Evolutionary conservation across 2,797 vertebrate genomes (phyloP).

Genomic region (Limosa lapponica): DNA sequence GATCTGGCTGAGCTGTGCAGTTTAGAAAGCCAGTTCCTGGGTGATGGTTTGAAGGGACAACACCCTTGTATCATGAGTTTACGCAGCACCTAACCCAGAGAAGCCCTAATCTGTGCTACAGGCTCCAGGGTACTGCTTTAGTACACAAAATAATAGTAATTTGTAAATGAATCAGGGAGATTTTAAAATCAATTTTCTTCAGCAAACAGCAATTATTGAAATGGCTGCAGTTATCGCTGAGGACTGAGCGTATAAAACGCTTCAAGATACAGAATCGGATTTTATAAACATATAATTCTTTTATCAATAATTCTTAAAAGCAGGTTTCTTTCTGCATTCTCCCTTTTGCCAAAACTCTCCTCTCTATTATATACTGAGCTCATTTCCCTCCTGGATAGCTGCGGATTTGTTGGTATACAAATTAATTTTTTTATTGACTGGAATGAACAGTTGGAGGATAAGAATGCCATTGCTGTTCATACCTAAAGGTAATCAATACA

Average conservation of each 20-base stretch:
- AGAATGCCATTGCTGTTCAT: constrained; percentile 37
- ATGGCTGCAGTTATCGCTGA: background rate
- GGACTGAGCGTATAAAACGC: background rate
- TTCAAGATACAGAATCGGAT: constrained; percentile 25
- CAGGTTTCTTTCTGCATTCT: constrained; percentile 27
- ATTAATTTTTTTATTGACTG: constrained; percentile 55
- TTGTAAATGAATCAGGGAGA: constrained; percentile 11
- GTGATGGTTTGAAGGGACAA: background rate
- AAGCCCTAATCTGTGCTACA: background rate
- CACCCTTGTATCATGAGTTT: background rate
- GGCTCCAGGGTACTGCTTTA: background rate
- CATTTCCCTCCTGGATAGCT: background rate
- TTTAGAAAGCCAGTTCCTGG: background rate
- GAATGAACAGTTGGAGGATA: background rate
- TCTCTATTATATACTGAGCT: background rate
- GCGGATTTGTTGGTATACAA: constrained; percentile 35
- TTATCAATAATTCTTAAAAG: constrained; percentile 56
- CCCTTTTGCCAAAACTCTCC: background rate
- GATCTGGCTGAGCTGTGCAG: background rate
- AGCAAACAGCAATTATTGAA: constrained; percentile 24
- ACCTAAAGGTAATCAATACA: constrained; percentile 33
- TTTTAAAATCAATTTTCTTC: constrained; percentile 48
- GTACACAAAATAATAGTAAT: background rate
- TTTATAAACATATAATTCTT: constrained; percentile 62
- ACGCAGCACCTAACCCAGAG: background rate